Percentiles rank a stretch among this genome's conserved stretches.
These are phyloP conservation scores for Vicugna pacos DNA, from an alignment of 2,113 vertebrate species.

Conservation along the genomic window DNA sequence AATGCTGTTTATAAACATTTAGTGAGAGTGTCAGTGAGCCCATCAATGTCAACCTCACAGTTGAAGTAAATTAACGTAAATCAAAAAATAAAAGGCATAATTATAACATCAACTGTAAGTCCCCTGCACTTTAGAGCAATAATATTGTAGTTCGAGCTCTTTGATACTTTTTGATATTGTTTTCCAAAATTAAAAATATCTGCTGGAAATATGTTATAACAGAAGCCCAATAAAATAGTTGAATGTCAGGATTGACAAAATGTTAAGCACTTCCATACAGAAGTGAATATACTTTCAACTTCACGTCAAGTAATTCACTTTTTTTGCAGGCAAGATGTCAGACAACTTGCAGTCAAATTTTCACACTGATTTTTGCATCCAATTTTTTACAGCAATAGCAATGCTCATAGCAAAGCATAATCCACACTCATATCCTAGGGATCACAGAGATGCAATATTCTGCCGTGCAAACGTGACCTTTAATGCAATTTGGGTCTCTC, in stretches of 20 bases:
- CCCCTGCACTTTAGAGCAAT: not conserved
- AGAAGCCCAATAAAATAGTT: not conserved
- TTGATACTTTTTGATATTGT: not conserved
- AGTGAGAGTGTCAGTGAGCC: not conserved
- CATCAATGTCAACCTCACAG: not conserved
- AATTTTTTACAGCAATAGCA: not conserved
- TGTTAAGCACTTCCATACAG: not conserved
- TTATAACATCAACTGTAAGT: not conserved
- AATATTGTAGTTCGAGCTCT: accelerated
- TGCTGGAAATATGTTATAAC: not conserved
- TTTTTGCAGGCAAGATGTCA: not conserved
- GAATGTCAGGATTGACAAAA: not conserved
- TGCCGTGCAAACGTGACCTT: not conserved
- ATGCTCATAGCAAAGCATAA: not conserved
- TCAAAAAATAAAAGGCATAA: not conserved
- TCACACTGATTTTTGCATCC: not conserved
- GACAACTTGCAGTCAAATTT: not conserved
- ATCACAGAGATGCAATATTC: not conserved
- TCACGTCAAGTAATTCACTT: not conserved
- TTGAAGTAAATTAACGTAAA: not conserved
- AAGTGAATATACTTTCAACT: not conserved
- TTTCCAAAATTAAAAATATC: not conserved
- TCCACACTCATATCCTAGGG: not conserved
- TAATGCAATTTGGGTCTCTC: not conserved
- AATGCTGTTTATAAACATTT: not conserved